Percentiles rank a stretch among this genome's conserved stretches.
Evolutionary conservation across 2,113 vertebrate genomes (phyloP).

Genomic region (Anhinga anhinga): DNA sequence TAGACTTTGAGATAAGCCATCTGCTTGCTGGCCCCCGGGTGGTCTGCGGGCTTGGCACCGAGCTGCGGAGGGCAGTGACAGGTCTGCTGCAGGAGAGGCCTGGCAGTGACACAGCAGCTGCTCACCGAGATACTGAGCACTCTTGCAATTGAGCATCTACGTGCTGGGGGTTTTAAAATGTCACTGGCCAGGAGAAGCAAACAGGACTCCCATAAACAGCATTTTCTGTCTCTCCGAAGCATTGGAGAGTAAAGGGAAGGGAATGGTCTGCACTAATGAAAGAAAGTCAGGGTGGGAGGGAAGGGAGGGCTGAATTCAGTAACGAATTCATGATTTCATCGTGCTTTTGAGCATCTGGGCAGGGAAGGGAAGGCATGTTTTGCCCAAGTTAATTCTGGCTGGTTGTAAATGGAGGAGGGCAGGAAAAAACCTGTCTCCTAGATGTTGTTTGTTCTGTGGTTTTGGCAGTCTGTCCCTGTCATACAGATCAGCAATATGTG

Average conservation of each 20-base stretch:
- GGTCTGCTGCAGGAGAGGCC: constrained; percentile 9
- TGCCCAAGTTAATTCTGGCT: constrained; percentile 14
- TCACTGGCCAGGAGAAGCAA: neutral
- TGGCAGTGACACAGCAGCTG: constrained; percentile 56
- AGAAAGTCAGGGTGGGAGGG: neutral
- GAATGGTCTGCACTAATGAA: neutral
- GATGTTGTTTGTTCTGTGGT: neutral
- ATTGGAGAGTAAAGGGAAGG: neutral
- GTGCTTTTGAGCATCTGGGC: neutral
- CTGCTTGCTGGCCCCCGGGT: constrained; percentile 49
- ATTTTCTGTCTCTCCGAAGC: neutral
- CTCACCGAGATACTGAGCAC: neutral
- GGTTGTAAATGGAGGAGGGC: neutral
- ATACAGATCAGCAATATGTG: neutral
- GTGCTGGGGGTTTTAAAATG: constrained; percentile 19
- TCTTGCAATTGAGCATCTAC: neutral
- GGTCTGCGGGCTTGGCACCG: neutral
- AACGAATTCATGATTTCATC: neutral
- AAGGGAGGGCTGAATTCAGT: neutral
- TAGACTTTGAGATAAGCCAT: constrained; percentile 67
- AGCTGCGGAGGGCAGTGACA: neutral
- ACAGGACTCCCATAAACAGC: neutral
- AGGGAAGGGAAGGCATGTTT: neutral
- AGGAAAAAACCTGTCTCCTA: neutral
- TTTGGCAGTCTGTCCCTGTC: neutral